Evolutionary conservation across 2,888 invertebrate species (phyloP).

Genomic region (Limenitis camilla): DNA sequence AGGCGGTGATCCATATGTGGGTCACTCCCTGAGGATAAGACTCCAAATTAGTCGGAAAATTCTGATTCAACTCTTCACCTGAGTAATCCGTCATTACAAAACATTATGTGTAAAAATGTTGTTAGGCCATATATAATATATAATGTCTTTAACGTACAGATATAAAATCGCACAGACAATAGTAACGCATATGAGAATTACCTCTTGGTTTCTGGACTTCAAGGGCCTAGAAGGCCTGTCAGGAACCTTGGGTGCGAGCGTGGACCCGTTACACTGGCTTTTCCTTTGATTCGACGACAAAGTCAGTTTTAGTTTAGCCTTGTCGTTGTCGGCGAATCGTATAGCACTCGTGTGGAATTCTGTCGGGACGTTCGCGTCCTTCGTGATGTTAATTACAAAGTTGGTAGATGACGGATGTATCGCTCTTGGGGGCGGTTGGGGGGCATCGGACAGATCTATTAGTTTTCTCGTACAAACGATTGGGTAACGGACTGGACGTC

Average conservation of each 20-base stretch:
- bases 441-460: slow-evolving; percentile 62
- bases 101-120: no score
- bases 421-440: slow-evolving; percentile 57
- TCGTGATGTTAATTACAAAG: slow-evolving; percentile 62
- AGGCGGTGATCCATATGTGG: no score
- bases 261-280: slow-evolving; percentile 37
- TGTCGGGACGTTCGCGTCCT: slow-evolving; percentile 41
- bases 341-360: slow-evolving; percentile 68
- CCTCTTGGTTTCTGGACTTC: slow-evolving; percentile 53
- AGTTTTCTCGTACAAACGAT: slow-evolving; percentile 63
- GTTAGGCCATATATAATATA: slow-evolving; percentile 33
- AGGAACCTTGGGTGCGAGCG: slow-evolving; percentile 26
- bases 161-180: slow-evolving; percentile 57
- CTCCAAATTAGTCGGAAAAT: no score
- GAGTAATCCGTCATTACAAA: no score
- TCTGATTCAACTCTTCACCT: no score
- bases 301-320: slow-evolving; percentile 57
- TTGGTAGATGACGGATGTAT: slow-evolving; percentile 39
- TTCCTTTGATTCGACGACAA: slow-evolving; percentile 52
- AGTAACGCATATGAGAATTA: slow-evolving; percentile 64
- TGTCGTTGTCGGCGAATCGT: slow-evolving; percentile 57
- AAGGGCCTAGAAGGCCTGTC: slow-evolving; percentile 28
- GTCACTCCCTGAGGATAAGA: no score
- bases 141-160: slow-evolving; percentile 39
- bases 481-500: slow-evolving; percentile 64